A percentile compares a stretch with the other conserved stretches of the same genome.
Conservation (phyloP, 2,797 vertebrate genomes). For the Enteromius trimaculatus region DNA sequence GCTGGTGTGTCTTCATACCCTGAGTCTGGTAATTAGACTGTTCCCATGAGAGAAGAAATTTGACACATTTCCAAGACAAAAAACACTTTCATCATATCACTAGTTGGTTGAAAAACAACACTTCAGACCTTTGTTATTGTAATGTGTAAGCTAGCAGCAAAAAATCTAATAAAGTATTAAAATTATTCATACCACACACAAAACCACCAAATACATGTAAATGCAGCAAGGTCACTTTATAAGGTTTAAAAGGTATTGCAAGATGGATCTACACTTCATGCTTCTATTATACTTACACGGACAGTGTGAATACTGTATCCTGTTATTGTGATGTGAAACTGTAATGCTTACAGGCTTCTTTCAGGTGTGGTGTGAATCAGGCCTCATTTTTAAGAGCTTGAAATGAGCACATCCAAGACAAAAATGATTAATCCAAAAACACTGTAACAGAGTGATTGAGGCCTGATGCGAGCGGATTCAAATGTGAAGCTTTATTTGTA, state of each 20-base stretch:
- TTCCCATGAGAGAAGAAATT: constrained; percentile 19
- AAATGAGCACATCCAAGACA: not conserved
- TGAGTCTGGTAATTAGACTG: constrained; percentile 48
- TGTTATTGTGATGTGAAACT: not conserved
- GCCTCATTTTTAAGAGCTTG: too few relatives aligned
- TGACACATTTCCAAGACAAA: not conserved
- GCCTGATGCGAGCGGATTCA: too few relatives aligned
- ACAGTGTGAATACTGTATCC: not conserved
- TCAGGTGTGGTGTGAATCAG: too few relatives aligned
- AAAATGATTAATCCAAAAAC: not conserved
- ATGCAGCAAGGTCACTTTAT: not conserved
- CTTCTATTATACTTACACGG: not conserved
- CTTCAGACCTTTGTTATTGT: not conserved
- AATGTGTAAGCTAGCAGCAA: not conserved
- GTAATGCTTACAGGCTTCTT: not conserved
- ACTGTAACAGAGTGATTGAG: too few relatives aligned
- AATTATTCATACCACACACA: not conserved
- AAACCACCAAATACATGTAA: not conserved
- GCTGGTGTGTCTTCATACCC: constrained; percentile 34
- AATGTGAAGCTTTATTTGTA: too few relatives aligned
- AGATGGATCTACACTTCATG: not conserved
- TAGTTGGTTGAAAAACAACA: constrained; percentile 20
- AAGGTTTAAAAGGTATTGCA: not conserved
- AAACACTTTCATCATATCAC: not conserved
- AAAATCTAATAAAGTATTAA: not conserved